Evolutionary conservation across 2,113 vertebrate species (phyloP), one percentile per base, ranked within the genome.

Genomic region (Elgaria multicarinata): DNA sequence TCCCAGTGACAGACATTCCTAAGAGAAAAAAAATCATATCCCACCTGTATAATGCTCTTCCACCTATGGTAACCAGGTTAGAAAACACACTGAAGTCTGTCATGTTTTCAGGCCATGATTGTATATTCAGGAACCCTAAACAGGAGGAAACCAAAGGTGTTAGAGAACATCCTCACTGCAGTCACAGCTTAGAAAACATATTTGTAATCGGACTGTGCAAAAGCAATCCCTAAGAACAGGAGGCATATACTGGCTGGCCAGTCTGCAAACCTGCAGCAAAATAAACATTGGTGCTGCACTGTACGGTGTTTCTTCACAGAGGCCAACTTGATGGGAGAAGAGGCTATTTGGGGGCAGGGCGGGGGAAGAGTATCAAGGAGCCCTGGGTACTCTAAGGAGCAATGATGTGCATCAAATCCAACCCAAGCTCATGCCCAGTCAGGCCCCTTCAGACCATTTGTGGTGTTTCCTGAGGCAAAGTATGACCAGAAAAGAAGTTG

Each of bases 51-150:
- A 99, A 97, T 12, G 98, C 97, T 95, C 99, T 95, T 83, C 99
- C 99, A 42, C 99, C 98, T 0, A 99, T 99, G 64, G 98, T 99
- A 58, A 98, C 98, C 93, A 99, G 95, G 94, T 98, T 99, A 58
- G 99, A 99, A 92, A 99, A 99, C 44, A 99, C 98, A 78, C 98
- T 97, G 94, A 99, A 98, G 95, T 99, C 98, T 0, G 99, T 99
- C 98, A 99, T 99, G 91, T 99, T 99, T 94, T 98, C 98, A 2
- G 99, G 99, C 99, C 99, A 99, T 0, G 99, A 99, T 81, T 99
- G 99, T 93, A 99, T 99, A 92, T 99, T 99, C 93, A 99, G 96
- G 94, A 97, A 99, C 72, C 99, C 99, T 99, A 78, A n/a, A 92
- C 89, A 89, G 92, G 75, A 71, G 87, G 82, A 89, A 64, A 44